Conservation (phyloP, 2,113 vertebrate genomes). For the Calidris pugnax region DNA sequence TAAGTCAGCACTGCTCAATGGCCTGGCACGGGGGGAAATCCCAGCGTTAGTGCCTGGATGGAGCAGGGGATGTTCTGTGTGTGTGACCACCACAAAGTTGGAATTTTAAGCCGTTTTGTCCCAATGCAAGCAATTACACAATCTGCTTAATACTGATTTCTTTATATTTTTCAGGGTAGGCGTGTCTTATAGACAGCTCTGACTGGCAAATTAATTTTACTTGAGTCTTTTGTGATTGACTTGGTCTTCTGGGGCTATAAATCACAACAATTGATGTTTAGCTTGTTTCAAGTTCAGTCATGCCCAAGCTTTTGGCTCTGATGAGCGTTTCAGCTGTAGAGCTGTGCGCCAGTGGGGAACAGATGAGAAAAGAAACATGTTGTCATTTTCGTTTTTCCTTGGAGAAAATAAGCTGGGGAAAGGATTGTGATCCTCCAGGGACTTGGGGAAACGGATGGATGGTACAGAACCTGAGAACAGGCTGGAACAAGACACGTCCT, state of each 20-base stretch:
- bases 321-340: neutral
- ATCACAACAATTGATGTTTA: conserved; percentile 33
- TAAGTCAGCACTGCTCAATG: neutral
- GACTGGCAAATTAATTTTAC: conserved; percentile 37
- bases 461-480: neutral
- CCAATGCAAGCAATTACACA: neutral
- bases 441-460: neutral
- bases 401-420: neutral
- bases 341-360: neutral
- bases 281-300: neutral
- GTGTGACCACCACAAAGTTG: neutral
- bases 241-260: neutral
- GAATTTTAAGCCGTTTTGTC: neutral
- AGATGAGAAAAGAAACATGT: neutral
- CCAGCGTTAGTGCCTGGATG: neutral
- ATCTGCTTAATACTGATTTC: neutral
- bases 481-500: neutral
- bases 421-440: neutral
- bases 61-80: neutral
- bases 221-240: neutral
- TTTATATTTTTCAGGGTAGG: neutral
- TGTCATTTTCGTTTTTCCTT: neutral
- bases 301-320: neutral
- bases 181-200: neutral
- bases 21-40: fast-evolving